Conservation (phyloP, 2,113 vertebrate species). For the Erpornis zantholeuca region DNA sequence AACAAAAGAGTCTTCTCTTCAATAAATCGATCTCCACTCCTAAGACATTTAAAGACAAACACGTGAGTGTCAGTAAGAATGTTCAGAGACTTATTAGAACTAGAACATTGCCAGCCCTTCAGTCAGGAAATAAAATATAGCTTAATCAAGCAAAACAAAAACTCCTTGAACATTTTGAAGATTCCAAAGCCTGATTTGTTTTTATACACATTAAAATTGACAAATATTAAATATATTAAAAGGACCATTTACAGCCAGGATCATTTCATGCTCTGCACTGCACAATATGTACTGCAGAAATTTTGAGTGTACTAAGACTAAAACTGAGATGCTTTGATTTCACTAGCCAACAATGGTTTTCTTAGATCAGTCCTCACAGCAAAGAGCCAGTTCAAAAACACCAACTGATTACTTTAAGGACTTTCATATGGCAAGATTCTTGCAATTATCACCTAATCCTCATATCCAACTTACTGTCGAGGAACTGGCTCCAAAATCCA, state of each 20-base stretch:
- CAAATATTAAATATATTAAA: not conserved
- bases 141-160: not conserved
- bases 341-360: not conserved
- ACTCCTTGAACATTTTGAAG: not conserved
- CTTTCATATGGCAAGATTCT: not conserved
- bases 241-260: not conserved
- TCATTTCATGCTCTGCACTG: not conserved
- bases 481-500: conserved; percentile 96
- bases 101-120: not conserved
- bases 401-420: not conserved
- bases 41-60: conserved; percentile 53
- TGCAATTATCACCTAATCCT: not conserved
- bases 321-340: not conserved
- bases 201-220: not conserved
- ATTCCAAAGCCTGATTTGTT: not conserved
- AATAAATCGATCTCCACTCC: conserved; percentile 91
- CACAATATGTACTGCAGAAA: not conserved
- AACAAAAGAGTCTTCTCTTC: conserved; percentile 95
- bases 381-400: not conserved
- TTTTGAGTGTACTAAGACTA: not conserved
- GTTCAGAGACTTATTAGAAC: not conserved
- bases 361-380: not conserved
- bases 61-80: not conserved
- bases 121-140: not conserved
- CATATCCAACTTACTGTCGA: conserved; percentile 84